A percentile compares a stretch with the other conserved stretches of the same genome.
Evolutionary conservation across 2,113 vertebrate species (phyloP).

Genomic region (Mesocricetus auratus): DNA sequence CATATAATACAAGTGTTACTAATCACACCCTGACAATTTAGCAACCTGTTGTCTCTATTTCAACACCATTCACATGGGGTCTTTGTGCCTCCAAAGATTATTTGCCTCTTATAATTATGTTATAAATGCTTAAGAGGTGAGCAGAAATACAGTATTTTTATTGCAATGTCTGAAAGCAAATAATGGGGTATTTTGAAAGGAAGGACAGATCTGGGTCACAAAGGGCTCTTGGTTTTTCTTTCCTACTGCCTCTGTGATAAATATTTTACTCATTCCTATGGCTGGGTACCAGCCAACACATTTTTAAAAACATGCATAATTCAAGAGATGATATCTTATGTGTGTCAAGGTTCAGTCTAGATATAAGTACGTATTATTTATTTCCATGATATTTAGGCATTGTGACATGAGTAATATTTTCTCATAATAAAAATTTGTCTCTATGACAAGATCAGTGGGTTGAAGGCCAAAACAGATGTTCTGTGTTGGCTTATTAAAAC

Average conservation of each 20-base stretch:
- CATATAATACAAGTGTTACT: not conserved
- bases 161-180: not conserved
- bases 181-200: not conserved
- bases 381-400: slow-evolving; percentile 74
- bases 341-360: slow-evolving; percentile 76
- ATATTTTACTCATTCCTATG: slow-evolving; percentile 76
- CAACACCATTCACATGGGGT: slow-evolving; percentile 12
- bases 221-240: not conserved
- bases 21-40: not conserved
- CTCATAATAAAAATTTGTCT: slow-evolving; percentile 81
- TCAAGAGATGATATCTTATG: slow-evolving; percentile 76
- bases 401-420: slow-evolving; percentile 78
- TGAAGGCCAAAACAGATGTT: slow-evolving; percentile 74
- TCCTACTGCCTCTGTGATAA: slow-evolving; percentile 64
- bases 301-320: slow-evolving; percentile 59
- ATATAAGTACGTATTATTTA: slow-evolving; percentile 80
- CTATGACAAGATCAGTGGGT: slow-evolving; percentile 57
- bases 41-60: not conserved
- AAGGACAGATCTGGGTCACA: not conserved
- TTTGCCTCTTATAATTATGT: slow-evolving; percentile 25
- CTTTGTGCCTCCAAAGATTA: not conserved
- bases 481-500: slow-evolving; percentile 62
- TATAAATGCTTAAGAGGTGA: not conserved
- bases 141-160: not conserved
- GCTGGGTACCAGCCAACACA: slow-evolving; percentile 74